These are phyloP conservation scores for Palythoa grandis DNA, from an alignment of 92 coral and sea anemone species.

Conservation along the genomic window DNA sequence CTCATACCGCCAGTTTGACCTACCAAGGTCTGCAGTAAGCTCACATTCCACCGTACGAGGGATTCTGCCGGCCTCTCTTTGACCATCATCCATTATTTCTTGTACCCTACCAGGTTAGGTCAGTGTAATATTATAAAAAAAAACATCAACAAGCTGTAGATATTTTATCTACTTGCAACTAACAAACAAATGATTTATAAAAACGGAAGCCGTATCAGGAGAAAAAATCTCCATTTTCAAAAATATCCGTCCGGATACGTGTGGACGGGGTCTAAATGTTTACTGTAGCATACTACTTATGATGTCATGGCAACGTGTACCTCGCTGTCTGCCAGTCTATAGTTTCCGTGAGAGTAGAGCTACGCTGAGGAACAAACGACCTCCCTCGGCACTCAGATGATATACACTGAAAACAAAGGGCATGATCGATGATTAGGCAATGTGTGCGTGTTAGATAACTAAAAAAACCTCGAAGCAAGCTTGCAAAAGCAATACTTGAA, in stretches of 20 bases:
- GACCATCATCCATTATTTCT: constrained; percentile 97
- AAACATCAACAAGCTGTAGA: not conserved
- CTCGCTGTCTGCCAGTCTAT: constrained; percentile 98
- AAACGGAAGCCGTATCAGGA: too few relatives aligned
- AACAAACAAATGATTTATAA: too few relatives aligned
- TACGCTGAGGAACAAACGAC: constrained; percentile 85
- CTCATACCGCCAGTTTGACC: not conserved
- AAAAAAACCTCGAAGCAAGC: too few relatives aligned
- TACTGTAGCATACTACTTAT: not conserved
- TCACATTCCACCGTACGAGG: constrained; percentile 98
- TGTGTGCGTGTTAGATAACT: not conserved
- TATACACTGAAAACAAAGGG: constrained; percentile 66
- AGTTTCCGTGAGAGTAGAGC: constrained; percentile 89
- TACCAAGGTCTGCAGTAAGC: constrained; percentile 94
- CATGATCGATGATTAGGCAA: not conserved
- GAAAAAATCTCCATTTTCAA: too few relatives aligned
- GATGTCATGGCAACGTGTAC: constrained; percentile 32
- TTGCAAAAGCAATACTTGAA: not conserved
- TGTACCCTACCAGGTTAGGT: constrained; percentile 65
- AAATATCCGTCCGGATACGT: too few relatives aligned
- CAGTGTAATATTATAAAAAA: not conserved
- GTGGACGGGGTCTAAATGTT: too few relatives aligned
- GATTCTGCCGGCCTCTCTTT: constrained; percentile 92
- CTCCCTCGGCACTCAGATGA: constrained; percentile 85
- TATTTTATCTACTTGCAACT: not conserved